These are phyloP conservation scores for Garra rufa DNA, from an alignment of 2,113 vertebrate genomes.

Conservation along the genomic window DNA sequence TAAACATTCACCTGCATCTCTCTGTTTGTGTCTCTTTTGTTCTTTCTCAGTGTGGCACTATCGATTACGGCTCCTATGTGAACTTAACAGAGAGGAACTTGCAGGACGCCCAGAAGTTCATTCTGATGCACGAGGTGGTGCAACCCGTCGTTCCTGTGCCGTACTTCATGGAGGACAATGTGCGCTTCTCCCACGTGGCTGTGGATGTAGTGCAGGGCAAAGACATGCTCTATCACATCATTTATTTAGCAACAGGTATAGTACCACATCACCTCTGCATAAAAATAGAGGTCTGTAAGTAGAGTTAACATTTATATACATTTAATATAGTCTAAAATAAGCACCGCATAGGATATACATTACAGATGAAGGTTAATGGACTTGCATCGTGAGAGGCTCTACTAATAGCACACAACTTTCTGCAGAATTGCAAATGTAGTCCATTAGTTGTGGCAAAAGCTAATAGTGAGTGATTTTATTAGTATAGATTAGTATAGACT, in stretches of 20 bases:
- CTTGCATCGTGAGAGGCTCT: neutral
- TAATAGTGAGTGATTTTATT: neutral
- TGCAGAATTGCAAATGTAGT: neutral
- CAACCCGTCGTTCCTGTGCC: constrained; percentile 88
- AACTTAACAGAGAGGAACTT: constrained; percentile 95
- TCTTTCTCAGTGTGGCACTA: constrained; percentile 87
- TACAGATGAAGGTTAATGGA: constrained; percentile 34
- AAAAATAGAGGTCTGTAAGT: neutral
- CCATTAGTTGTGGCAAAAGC: constrained; percentile 23
- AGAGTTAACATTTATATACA: neutral
- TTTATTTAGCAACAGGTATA: constrained; percentile 94
- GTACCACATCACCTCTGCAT: constrained; percentile 23
- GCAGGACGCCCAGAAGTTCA: constrained; percentile 95
- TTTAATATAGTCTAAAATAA: neutral
- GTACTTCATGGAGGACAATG: constrained; percentile 96
- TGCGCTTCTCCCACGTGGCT: constrained; percentile 90
- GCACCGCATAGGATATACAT: neutral
- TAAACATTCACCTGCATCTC: neutral
- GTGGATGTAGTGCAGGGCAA: constrained; percentile 96
- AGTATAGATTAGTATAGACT: neutral
- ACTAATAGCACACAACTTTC: constrained; percentile 13
- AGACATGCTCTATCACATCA: constrained; percentile 87
- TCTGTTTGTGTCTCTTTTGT: constrained; percentile 50
- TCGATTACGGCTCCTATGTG: constrained; percentile 90
- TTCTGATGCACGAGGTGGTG: constrained; percentile 95